Evolutionary conservation across 35 echinoderm and acorn worm genomes (phyloP).

Genomic region (Apostichopus japonicus): DNA sequence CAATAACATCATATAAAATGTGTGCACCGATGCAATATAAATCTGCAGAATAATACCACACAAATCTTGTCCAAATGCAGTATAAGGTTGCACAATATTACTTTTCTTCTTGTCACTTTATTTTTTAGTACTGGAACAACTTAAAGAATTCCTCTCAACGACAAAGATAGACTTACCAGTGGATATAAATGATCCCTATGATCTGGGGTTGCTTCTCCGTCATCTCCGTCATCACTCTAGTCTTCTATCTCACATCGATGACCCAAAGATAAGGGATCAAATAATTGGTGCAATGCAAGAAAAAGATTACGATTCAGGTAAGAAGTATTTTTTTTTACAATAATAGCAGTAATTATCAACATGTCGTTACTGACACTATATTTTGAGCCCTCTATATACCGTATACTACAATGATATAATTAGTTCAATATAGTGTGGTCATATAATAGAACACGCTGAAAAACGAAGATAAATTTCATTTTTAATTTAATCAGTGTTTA

Average conservation of each 20-base stretch:
- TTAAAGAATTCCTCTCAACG: slow-evolving; percentile 72
- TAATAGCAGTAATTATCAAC: not conserved
- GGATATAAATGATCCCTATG: slow-evolving; percentile 91
- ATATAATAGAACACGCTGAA: no score
- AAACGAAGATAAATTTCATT: no score
- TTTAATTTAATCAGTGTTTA: no score
- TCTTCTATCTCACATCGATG: slow-evolving; percentile 77
- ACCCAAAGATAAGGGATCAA: slow-evolving; percentile 68
- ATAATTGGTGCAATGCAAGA: slow-evolving; percentile 77
- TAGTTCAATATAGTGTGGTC: no score
- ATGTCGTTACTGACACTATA: no score
- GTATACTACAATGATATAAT: no score
- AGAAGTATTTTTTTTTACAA: not conserved
- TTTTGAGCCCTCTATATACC: no score
- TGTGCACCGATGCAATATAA: no score
- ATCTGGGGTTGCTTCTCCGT: slow-evolving; percentile 81
- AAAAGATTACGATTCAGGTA: slow-evolving; percentile 22
- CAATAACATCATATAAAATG: no score
- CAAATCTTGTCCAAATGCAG: no score
- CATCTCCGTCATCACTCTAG: slow-evolving; percentile 86
- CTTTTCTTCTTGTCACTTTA: not conserved
- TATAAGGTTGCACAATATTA: no score
- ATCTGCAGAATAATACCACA: no score
- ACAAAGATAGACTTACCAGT: slow-evolving; percentile 91
- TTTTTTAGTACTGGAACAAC: slow-evolving; percentile 68